Conservation (phyloP, 2,797 vertebrate species). For the Discoglossus pictus region DNA sequence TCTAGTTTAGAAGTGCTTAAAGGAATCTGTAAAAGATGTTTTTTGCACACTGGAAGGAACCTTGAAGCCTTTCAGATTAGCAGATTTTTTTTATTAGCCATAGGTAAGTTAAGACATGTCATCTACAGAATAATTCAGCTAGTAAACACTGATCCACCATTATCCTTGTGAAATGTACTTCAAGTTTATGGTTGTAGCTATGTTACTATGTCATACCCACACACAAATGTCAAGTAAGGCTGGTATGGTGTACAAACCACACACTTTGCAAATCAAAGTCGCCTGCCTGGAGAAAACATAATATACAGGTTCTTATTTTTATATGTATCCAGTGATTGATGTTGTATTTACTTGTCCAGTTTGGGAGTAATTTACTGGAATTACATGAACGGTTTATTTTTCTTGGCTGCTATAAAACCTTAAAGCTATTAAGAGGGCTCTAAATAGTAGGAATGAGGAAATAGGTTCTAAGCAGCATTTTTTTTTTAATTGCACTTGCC, state of each 20-base stretch:
- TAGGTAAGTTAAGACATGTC: conserved; percentile 32
- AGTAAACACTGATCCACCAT: background rate
- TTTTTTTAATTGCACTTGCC: conserved; percentile 88
- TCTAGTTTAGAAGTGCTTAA: conserved; percentile 48
- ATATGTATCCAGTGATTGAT: conserved; percentile 60
- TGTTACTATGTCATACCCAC: conserved; percentile 7
- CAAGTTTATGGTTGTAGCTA: conserved; percentile 7
- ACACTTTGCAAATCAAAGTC: background rate
- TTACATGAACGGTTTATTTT: conserved; percentile 68
- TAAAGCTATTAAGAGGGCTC: conserved; percentile 71
- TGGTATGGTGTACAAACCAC: conserved; percentile 1
- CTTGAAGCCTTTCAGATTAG: no score
- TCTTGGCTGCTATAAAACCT: conserved; percentile 71
- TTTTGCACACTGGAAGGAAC: background rate
- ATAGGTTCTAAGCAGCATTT: conserved; percentile 84
- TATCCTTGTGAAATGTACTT: background rate
- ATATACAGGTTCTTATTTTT: conserved; percentile 4
- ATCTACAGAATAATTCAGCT: background rate
- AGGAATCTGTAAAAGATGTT: conserved; percentile 28
- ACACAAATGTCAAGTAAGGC: background rate
- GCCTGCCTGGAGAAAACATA: no score
- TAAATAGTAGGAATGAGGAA: conserved; percentile 63
- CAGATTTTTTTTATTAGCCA: conserved; percentile 23
- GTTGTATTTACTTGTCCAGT: conserved; percentile 61
- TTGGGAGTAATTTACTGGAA: conserved; percentile 77